phyloP scores from a whole-genome alignment of 2,888 invertebrate species.

The Drymonia ruficornis region DNA sequence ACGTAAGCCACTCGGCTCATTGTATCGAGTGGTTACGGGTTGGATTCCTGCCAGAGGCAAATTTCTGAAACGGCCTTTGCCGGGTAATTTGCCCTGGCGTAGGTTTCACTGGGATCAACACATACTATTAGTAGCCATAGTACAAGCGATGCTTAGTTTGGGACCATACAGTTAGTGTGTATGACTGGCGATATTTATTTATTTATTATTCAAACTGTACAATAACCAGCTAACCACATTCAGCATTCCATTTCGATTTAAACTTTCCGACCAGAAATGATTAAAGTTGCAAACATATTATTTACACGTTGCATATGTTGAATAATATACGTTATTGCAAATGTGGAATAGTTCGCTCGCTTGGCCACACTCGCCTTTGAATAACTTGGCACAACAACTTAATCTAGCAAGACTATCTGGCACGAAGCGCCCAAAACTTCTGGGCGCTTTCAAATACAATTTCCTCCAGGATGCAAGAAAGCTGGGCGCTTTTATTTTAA shows the following conservation, averaged over 20 bases:
- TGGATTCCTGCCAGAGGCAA: no score
- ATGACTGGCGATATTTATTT: no score
- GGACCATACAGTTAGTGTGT: no score
- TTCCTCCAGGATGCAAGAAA: background rate
- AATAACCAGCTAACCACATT: background rate
- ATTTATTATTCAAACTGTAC: background rate
- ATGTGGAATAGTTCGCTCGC: background rate
- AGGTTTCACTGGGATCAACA: no score
- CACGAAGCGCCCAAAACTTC: background rate
- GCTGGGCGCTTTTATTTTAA: background rate
- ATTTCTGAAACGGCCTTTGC: no score
- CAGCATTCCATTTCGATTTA: background rate
- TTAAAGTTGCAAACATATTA: background rate
- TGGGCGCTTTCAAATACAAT: background rate
- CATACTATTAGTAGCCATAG: no score
- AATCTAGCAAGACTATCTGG: conserved; percentile 2
- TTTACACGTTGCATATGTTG: no score
- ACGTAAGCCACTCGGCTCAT: no score
- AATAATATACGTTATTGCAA: background rate
- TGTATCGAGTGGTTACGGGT: no score
- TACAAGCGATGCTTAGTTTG: no score
- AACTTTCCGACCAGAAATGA: background rate
- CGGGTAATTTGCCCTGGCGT: no score
- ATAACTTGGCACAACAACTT: background rate
- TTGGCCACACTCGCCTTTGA: background rate